Base-by-base conservation (phyloP, 2,888 invertebrate species). In the Drosophila birchii region DNA sequence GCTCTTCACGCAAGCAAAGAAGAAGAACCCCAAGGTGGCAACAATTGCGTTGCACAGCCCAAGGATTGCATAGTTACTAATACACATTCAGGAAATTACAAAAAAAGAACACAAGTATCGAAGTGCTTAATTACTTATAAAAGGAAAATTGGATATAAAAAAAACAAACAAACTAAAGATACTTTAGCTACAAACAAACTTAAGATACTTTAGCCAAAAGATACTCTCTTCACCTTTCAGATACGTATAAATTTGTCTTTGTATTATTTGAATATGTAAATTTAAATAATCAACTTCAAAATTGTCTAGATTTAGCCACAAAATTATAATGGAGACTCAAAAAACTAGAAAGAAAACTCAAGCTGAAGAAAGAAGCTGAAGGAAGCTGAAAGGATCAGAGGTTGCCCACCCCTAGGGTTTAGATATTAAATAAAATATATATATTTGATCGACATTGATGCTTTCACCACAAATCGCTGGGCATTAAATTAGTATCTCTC, bases 41-140 rank as follows among this genome's bases (percentile, higher is more conserved):
- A 74, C 79, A 77, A 82, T 78, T 80, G 83, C 78, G 71, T 60
- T 80, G 79, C 76, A 75, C 76, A 75, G 47, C 53, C 67, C 29
- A 67, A 57, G 68, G 68, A 68, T 47, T 57, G 69, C 64, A 64
- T 64, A 66, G 64, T 62, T 49, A 63, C 62, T 36, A 23, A 45
- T 64, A 47, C 36, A 34, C 41, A 49, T 41, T 47, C 26, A 20
- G 23, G 16, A 18, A 20, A 11, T 29, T 29, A 43, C 16, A 34
- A 16, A 20, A 16, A 20, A 53, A 20, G 2, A 1, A 36, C 1
- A 12, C n/a, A 41, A 32, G 60, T 36, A 44, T 44, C 62, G 60
- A 60, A 38, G 11, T 43, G n/a, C 2, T 36, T 8, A 18, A 34
- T 59, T 59, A 55, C 61, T 43, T 41, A 20, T 32, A 56, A 38